Evolutionary conservation across 1,140 invertebrate genomes (phyloP), one percentile per base, ranked within the genome.

Genomic region (Pentalonia nigronervosa): DNA sequence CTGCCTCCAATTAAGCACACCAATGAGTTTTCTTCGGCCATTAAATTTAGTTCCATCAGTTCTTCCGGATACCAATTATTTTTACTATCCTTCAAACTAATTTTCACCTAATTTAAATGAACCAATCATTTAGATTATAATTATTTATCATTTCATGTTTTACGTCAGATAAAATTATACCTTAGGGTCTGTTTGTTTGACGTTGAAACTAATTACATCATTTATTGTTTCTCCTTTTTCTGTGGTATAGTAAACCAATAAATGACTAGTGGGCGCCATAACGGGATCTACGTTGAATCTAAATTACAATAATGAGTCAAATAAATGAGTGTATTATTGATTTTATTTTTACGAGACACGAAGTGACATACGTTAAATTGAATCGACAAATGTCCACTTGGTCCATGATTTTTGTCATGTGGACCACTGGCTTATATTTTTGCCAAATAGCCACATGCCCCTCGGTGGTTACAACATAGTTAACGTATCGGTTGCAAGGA

Each of bases 191-290:
- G 96, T 95, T 8, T 96, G 95, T 93, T 96, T 95, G 6, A 97
- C 96, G 94, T 96, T 96, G 94, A 97, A 97, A 94, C 95, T 96
- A 86, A 96, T 96, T 23, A 96, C 96, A 94, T 97, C 96, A 94
- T 96, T 96, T 94, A 98, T 97, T 0, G 97, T 96, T 94, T 98
- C 97, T 0, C 97, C 97, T 67, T 97, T 96, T 23, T 96, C 95
- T 17, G 97, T 96, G 23, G 98, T 96, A 95, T 98, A 98, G 94
- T 97, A 98, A 8, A 98, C 96, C 4, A 98, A 95, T 0, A 98
- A 95, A 94, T 97, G 96, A 86, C 97, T 97, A 1, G 97, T 95
- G 0, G 97, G 97, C 3, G 97, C 97, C 97, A 97, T 97, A 90
- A 96, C 96, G n/a, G 97, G 94, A 45, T 95, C 94, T 3, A 95